Evolutionary conservation across 2,113 vertebrate genomes (phyloP).

Genomic region (Tautogolabrus adspersus): DNA sequence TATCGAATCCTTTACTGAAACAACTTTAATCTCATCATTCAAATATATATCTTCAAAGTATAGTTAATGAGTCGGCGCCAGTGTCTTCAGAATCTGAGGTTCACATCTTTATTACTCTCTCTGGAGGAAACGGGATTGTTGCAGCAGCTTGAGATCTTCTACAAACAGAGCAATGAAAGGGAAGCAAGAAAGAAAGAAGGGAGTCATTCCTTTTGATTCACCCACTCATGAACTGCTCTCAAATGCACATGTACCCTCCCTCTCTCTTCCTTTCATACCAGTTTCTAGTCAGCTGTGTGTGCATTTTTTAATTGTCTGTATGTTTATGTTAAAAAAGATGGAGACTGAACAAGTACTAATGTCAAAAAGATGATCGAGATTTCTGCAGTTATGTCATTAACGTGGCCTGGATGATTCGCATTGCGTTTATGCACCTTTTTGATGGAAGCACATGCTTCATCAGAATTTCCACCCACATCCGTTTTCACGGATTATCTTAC

Average conservation of each 20-base stretch:
- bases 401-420: conserved; percentile 22
- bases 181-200: conserved; percentile 20
- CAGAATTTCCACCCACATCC: conserved; percentile 67
- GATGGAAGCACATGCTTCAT: conserved; percentile 49
- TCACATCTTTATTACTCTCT: conserved; percentile 19
- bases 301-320: conserved; percentile 1
- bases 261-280: conserved; percentile 21
- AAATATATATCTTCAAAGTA: not conserved
- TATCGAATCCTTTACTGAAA: not conserved
- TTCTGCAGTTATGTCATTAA: conserved; percentile 3
- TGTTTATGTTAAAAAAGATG: not conserved
- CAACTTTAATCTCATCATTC: not conserved
- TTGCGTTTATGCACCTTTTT: conserved; percentile 32
- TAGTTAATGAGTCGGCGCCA: not conserved
- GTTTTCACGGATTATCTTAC: conserved; percentile 60
- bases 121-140: conserved; percentile 31
- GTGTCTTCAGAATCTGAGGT: conserved; percentile 27
- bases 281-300: conserved; percentile 22
- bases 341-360: not conserved
- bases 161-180: conserved; percentile 6
- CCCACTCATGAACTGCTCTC: conserved; percentile 62
- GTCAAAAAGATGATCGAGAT: not conserved
- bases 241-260: not conserved
- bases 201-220: conserved; percentile 47
- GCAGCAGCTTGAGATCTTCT: conserved; percentile 22